These are phyloP conservation scores for Erpetoichthys calabaricus DNA, from an alignment of 2,797 vertebrate genomes.

Conservation along the genomic window DNA sequence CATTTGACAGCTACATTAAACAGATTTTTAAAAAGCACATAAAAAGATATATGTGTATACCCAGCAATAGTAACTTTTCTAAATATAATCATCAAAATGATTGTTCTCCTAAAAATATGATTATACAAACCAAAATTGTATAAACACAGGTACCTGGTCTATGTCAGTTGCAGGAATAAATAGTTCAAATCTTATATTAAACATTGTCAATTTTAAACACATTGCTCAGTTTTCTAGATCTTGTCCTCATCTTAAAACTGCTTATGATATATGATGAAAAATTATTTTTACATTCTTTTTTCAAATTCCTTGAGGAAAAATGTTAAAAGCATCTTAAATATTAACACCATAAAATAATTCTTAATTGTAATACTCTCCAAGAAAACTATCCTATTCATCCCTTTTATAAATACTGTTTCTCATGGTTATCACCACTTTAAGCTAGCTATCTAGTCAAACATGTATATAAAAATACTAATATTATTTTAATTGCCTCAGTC, in stretches of 20 bases:
- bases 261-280: conserved; percentile 2
- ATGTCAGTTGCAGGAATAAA: conserved; percentile 41
- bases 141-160: conserved; percentile 57
- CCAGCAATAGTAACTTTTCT: conserved; percentile 53
- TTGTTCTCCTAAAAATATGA: conserved; percentile 48
- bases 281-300: conserved; percentile 6
- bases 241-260: conserved; percentile 11
- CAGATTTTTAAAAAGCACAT: conserved; percentile 38
- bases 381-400: too few relatives aligned
- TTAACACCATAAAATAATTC: too few relatives aligned
- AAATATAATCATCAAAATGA: conserved; percentile 59
- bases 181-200: conserved; percentile 49
- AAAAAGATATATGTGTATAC: conserved; percentile 52
- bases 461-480: too few relatives aligned
- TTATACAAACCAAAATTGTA: conserved; percentile 55
- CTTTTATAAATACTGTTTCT: too few relatives aligned
- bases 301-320: too few relatives aligned
- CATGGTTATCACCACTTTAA: too few relatives aligned
- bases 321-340: too few relatives aligned
- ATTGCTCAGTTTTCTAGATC: conserved; percentile 22
- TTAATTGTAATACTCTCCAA: too few relatives aligned
- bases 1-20: conserved; percentile 47
- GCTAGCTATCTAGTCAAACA: too few relatives aligned
- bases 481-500: too few relatives aligned
- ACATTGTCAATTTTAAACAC: conserved; percentile 40